Base-by-base conservation (phyloP, 2,888 invertebrate genomes). In the Rutpela maculata region DNA sequence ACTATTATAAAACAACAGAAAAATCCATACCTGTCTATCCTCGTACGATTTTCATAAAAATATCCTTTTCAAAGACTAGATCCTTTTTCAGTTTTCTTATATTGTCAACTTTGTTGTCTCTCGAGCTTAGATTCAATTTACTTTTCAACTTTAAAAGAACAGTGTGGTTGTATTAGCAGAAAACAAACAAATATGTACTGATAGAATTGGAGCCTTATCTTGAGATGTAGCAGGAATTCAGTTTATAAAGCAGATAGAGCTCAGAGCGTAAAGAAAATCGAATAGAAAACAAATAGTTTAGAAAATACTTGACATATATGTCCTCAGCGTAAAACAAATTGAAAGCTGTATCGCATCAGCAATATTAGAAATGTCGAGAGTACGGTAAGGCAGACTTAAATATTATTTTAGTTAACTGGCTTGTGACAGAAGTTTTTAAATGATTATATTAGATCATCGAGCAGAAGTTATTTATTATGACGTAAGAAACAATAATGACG, bases 111-210 rank as follows among this genome's bases (percentile, higher is more conserved):
- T 22, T 18, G 38, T 59, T 60, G 70, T 60, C 60, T 60, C 56
- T 18, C 70, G 50, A 70, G 60, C 38, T 70, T 43, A 60, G 43
- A 70, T 70, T 60, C 60, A 70, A 70, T 70, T 60, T 60, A 60
- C 43, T 65, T 70, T 70, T 60, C 59, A 57, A 22, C 60, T 43
- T 17, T 17, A 60, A 22, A 38, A 19, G 70, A 70, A 43, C 60
- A 60, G 7, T 38, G 70, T n/a, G 17, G 43, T 31, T 15, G 69
- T 38, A 60, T 70, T 70, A 60, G 38, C 60, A 60, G 43, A 70
- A 69, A 67, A 43, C 50, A 67, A 69, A 57, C 56, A 22, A 31
- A 35, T 59, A 69, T 56, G 56, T 59, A 56, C 35, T 57, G 69
- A 69, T 69, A 56, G 31, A 26, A 17, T 59, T 59, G 57, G 57